These are phyloP conservation scores for Lagopus leucura DNA, from an alignment of 2,113 vertebrate species.

Conservation along the genomic window DNA sequence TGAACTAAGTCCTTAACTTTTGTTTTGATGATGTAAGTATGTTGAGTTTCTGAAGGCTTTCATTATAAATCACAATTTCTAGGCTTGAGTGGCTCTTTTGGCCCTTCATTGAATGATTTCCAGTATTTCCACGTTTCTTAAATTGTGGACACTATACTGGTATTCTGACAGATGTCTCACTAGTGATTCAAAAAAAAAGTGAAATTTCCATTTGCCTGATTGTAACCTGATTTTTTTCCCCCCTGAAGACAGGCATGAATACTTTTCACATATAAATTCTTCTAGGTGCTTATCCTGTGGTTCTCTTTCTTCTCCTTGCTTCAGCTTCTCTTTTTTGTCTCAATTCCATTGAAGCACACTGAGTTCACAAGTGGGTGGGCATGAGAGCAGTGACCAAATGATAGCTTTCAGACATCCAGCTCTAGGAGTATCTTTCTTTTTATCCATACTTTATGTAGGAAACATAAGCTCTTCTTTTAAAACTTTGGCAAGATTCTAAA, in stretches of 20 bases:
- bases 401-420: background rate
- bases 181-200: background rate
- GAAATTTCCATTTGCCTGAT: background rate
- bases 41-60: background rate
- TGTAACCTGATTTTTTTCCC: background rate
- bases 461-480: background rate
- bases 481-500: background rate
- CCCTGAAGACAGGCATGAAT: background rate
- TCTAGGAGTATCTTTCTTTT: background rate
- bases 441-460: background rate
- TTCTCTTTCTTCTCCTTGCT: background rate
- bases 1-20: constrained; percentile 8
- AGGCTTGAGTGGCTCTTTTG: background rate
- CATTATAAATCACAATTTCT: constrained; percentile 37
- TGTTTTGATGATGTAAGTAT: constrained; percentile 27
- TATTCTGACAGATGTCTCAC: background rate
- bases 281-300: background rate
- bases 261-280: background rate
- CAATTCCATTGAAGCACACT: background rate
- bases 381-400: background rate
- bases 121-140: constrained; percentile 15
- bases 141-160: background rate
- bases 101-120: constrained; percentile 2
- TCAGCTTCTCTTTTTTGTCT: background rate
- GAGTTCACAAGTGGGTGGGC: background rate